Evolutionary conservation across 2,888 invertebrate species (phyloP).

Genomic region (Mystacides longicornis): DNA sequence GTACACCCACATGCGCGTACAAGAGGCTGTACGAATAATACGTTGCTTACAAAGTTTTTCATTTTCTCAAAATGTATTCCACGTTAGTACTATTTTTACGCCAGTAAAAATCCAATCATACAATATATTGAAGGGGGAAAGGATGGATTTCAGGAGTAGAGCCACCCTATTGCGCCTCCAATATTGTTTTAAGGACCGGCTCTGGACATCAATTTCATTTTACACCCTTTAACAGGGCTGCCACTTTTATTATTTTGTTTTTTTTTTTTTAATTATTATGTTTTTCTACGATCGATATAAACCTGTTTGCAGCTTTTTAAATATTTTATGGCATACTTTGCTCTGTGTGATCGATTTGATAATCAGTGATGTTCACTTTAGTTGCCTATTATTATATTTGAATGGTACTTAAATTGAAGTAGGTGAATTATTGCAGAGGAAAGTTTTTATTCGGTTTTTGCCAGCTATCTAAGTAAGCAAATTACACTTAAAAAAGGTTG

Average conservation of each 20-base stretch:
- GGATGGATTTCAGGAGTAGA: constrained; percentile 21
- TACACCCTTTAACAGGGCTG: constrained; percentile 14
- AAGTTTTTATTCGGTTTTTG: too few relatives aligned
- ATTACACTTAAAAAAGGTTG: too few relatives aligned
- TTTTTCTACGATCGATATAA: neutral
- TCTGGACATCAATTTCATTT: constrained; percentile 49
- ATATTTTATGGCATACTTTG: too few relatives aligned
- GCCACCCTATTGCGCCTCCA: constrained; percentile 49
- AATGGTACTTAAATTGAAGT: too few relatives aligned
- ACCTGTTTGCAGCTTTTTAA: too few relatives aligned
- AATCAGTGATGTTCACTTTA: too few relatives aligned
- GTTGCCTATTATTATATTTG: too few relatives aligned
- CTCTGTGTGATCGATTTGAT: too few relatives aligned
- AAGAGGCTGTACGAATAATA: too few relatives aligned
- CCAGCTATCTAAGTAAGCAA: too few relatives aligned
- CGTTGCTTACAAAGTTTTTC: constrained; percentile 2
- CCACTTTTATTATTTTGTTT: neutral
- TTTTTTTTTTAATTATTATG: neutral
- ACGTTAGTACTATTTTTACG: constrained; percentile 22
- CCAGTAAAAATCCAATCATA: constrained; percentile 26
- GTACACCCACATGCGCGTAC: too few relatives aligned
- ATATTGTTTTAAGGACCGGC: constrained; percentile 55
- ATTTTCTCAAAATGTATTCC: constrained; percentile 20
- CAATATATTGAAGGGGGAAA: constrained; percentile 9
- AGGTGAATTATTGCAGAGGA: too few relatives aligned